phyloP scores from a whole-genome alignment of 2,888 invertebrate genomes.

The Apamea epomidion region DNA sequence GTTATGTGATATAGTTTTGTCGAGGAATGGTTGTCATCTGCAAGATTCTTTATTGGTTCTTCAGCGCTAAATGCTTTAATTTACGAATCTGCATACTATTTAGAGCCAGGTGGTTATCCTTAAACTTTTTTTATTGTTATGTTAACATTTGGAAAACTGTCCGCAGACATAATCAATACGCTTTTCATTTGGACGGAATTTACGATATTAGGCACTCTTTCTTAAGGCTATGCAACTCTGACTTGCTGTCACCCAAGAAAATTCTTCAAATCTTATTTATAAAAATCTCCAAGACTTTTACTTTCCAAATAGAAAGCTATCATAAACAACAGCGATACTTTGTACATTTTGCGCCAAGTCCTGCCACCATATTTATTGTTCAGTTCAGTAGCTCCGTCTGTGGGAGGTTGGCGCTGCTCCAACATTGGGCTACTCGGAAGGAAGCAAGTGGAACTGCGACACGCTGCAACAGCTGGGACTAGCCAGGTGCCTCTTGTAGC shows the following conservation, averaged over 20 bases:
- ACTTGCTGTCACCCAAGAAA: background rate
- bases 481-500: constrained; percentile 34
- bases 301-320: background rate
- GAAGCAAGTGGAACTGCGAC: constrained; percentile 22
- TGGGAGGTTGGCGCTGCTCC: constrained; percentile 38
- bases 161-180: background rate
- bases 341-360: background rate
- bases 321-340: background rate
- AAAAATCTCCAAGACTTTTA: background rate
- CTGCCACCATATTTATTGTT: constrained; percentile 6
- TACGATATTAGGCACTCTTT: background rate
- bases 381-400: background rate
- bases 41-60: background rate
- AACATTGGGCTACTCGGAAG: constrained; percentile 30
- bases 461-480: constrained; percentile 40
- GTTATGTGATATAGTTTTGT: constrained; percentile 25
- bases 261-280: background rate
- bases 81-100: no score
- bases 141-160: background rate
- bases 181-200: background rate
- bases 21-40: constrained; percentile 16
- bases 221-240: background rate
- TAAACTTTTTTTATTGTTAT: background rate
- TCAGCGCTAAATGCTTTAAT: background rate
- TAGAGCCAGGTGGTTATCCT: background rate